Evolutionary conservation across 2,888 invertebrate species (phyloP), one percentile per base, ranked within the genome.

Genomic region (Caenorhabditis sulstoni): DNA sequence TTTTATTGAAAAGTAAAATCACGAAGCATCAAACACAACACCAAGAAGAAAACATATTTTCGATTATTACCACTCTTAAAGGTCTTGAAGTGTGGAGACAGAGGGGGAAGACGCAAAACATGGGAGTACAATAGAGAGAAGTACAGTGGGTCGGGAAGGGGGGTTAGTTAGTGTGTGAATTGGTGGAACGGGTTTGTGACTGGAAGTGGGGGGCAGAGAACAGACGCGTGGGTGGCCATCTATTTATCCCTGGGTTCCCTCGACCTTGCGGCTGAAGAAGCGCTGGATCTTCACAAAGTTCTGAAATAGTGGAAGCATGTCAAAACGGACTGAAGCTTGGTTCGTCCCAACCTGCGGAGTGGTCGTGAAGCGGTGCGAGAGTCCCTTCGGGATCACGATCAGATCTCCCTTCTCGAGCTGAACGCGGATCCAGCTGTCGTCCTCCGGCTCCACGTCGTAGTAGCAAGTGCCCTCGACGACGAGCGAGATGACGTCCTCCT

Each of bases 341-440:
- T n/a, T n/a, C n/a, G n/a, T 29, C 29, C 7, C 29, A 55, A 87
- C 87, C 85, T 84, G 84, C 29, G 88, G 86, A 67, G 88, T 88
- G 49, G 81, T 81, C 16, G 88, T 88, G 84, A 86, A 88, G 11
- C 88, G 78, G 52, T 86, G 84, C 12, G 85, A 79, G 16, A 82
- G 61, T 41, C 86, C 87, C 74, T 86, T 86, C 7, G 88, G 88
- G 62, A 88, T 87, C 39, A 88, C 85, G 59, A 88, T 81, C 65
- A 88, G 71, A 67, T 88, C 88, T 29, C 88, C 88, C 23, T 83
- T 81, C 75, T 88, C 87, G 29, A 86, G 22, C 16, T 87, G 87
- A 11, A 88, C 81, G 14, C 88, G 86, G 67, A 88, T 81, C 88
- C 88, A 88, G 29, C 83, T 84, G 64, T 87, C 86, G 53, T 87